Conservation (phyloP, 92 coral and sea anemone genomes). For the Actinernus sp. region DNA sequence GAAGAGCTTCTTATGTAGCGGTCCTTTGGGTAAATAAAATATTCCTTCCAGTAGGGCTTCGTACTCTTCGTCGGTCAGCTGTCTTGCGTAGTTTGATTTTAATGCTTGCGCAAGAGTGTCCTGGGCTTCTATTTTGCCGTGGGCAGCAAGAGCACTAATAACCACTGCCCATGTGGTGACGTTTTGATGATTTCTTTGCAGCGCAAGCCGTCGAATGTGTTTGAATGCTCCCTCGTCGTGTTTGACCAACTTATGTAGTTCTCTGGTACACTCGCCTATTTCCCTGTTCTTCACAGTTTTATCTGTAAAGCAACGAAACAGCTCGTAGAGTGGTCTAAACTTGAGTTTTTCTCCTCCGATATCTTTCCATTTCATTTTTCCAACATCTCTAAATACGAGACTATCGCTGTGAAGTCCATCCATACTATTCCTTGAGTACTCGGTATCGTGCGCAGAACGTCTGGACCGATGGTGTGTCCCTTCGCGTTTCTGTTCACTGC, state of each 20-base stretch:
- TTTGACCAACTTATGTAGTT: slow-evolving; percentile 76
- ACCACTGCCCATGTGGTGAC: slow-evolving; percentile 85
- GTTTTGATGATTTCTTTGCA: slow-evolving; percentile 82
- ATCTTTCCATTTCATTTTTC: slow-evolving; percentile 62
- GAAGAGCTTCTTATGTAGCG: slow-evolving; percentile 74
- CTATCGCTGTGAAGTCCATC: slow-evolving; percentile 55
- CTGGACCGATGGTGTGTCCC: slow-evolving; percentile 44
- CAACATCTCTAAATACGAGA: slow-evolving; percentile 63
- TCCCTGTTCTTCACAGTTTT: slow-evolving; percentile 70
- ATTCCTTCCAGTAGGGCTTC: slow-evolving; percentile 80
- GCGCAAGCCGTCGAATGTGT: slow-evolving; percentile 45
- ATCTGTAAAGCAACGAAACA: slow-evolving; percentile 92
- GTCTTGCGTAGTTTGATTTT: slow-evolving; percentile 68
- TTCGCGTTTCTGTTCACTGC: slow-evolving; percentile 22
- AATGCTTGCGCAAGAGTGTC: slow-evolving; percentile 75
- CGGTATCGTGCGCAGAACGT: slow-evolving; percentile 23
- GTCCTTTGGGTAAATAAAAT: slow-evolving; percentile 89
- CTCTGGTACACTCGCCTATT: slow-evolving; percentile 83
- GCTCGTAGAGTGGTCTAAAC: slow-evolving; percentile 78
- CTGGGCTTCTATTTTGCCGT: slow-evolving; percentile 75
- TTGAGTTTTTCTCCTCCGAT: slow-evolving; percentile 71
- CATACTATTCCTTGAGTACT: slow-evolving; percentile 9
- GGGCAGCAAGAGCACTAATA: slow-evolving; percentile 77
- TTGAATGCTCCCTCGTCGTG: slow-evolving; percentile 52
- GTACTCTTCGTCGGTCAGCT: slow-evolving; percentile 78